Base-by-base conservation (phyloP, 2,888 invertebrate species). In the Plebejus anna region DNA sequence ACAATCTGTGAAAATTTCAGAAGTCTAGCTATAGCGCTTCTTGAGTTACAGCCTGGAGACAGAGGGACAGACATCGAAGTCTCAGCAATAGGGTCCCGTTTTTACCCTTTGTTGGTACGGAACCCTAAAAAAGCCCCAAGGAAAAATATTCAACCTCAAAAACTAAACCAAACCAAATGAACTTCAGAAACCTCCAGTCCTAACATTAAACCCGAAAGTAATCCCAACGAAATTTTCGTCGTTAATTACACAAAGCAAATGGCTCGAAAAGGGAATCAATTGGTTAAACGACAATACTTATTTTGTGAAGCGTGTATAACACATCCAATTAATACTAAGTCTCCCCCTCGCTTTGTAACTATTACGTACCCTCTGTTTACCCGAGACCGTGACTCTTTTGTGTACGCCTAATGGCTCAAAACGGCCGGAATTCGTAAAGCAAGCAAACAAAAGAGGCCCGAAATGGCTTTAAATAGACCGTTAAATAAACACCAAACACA, bases 361-460 rank as follows among this genome's bases (percentile, higher is more conserved):
- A 91, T 90, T 88, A 90, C 88, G 88, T 85, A 84, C 88, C 87
- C 89, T 88, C 85, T 87, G 88, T 86, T 89, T 88, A 89, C 90
- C 82, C 86, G 86, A 87, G 86, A 85, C 87, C 84, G 86, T 87
- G 86, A 89, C 87, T 90, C 92, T 92, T 92, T 92, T 92, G 91
- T 91, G 90, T 90, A 90, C 90, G 90, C 88, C 88, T 92, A 93
- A 92, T 92, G 91, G 90, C 90, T 91, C 90, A 91, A 92, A 92
- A 92, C 89, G 90, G 91, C 89, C 88, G 90, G 89, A 91, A 91
- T 92, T 90, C 89, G 88, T 87, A 89, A 89, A 90, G 89, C 89
- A 89, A 83, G 83, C 81, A 83, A 83, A 84, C 81, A 82, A 87
- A 90, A 89, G 59, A 89, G 86, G 88, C 86, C 88, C 87, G 82